A percentile compares a stretch with the other conserved stretches of the same genome.
Evolutionary conservation across 2,888 invertebrate species (phyloP).

Genomic region (Habroteleia sp.): DNA sequence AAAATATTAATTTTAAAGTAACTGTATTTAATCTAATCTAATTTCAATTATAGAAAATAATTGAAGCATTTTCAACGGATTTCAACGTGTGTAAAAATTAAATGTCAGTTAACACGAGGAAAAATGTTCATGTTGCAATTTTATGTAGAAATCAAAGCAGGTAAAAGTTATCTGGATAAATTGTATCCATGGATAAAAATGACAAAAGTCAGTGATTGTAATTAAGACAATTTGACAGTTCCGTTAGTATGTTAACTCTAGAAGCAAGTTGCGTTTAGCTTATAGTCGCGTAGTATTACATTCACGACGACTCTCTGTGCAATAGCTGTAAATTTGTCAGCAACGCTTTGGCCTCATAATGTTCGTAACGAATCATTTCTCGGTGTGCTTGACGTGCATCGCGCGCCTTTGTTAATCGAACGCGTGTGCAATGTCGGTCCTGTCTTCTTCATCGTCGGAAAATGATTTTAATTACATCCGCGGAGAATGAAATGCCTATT

Average conservation of each 20-base stretch:
- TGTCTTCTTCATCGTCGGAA: slow-evolving; percentile 23
- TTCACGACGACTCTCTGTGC: background rate
- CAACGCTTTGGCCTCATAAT: slow-evolving; percentile 7
- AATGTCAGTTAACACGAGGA: no score
- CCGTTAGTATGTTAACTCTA: slow-evolving; percentile 12
- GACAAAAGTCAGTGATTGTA: no score
- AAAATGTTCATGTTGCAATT: no score
- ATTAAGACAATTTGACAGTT: slow-evolving; percentile 14
- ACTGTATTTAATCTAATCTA: no score
- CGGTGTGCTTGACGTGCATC: slow-evolving; percentile 19
- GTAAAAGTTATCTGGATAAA: no score
- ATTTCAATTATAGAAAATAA: no score
- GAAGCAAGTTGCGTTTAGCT: slow-evolving; percentile 12
- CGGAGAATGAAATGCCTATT: slow-evolving; percentile 17
- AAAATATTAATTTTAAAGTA: no score
- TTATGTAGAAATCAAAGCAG: no score
- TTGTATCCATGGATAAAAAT: no score
- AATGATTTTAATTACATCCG: slow-evolving; percentile 43
- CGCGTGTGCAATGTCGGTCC: slow-evolving; percentile 45
- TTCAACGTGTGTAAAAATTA: no score
- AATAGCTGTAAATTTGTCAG: slow-evolving; percentile 40
- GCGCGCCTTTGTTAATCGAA: slow-evolving; percentile 40
- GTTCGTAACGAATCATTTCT: slow-evolving; percentile 23
- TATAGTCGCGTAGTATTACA: slow-evolving; percentile 15
- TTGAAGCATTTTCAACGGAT: no score